Evolutionary conservation across 2,888 invertebrate genomes (phyloP), one percentile per base, ranked within the genome.

Genomic region (Lordiphosa fenestrarum): DNA sequence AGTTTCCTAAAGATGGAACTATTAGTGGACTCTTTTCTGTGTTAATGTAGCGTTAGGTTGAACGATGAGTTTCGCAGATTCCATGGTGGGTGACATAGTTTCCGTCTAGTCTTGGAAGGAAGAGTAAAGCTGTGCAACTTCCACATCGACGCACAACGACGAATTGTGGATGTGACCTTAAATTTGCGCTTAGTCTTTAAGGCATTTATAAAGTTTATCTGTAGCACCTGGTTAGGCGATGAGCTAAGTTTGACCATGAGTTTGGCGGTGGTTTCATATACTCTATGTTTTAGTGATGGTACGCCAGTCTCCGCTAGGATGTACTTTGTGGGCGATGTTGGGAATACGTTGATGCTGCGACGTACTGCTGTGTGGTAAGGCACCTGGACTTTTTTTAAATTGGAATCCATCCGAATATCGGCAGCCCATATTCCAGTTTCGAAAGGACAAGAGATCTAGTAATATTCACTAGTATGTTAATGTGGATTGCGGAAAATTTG

Each of bases 281-380:
- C 21, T 41, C n/a, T 41, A 19, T 40, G 21, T 21, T 23, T 40
- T 6, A 40, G 3, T 13, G 40, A 40, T 23, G 23, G 41, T 23
- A 41, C 6, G n/a, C 41, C 23, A 23, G 41, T 12, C 41, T 41
- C 41, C 6, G 41, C 41, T n/a, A 23, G 41, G 12, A 25, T 15
- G 19, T 19, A 15, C 19, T 10, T 39, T 9, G 19, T 39, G 4
- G 15, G 39, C 19, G 39, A 15, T 39, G 39, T 39, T 9, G 15
- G 39, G 15, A 39, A 39, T 39, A 19, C 13, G 3, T 39, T 39
- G 15, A 39, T 39, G 19, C 39, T 39, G 39, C 39, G 39, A 13
- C 39, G 15, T 3, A 15, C 39, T 19, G 39, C 19, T 15, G 15
- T 4, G 19, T 39, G 39, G 19, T 39, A 39, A 19, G 39, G 39